Conservation (phyloP, 2,113 vertebrate species). For the Acanthisitta chloris region DNA sequence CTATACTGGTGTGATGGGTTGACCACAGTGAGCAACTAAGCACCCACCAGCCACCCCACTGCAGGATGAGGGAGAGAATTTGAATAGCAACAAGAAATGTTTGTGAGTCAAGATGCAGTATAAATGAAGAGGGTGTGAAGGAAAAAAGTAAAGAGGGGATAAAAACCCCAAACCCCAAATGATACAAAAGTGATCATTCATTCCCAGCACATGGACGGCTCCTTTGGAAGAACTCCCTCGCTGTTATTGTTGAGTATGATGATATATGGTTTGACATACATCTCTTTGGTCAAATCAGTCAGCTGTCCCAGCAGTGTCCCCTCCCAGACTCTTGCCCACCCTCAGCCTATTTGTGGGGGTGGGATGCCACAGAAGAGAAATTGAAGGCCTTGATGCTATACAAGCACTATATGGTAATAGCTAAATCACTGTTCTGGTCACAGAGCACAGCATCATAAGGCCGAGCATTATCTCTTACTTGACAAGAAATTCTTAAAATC, state of each 20-base stretch:
- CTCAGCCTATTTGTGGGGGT: background rate
- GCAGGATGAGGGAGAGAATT: background rate
- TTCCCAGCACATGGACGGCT: background rate
- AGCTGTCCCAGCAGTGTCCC: background rate
- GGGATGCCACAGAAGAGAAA: background rate
- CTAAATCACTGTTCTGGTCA: background rate
- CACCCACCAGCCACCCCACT: background rate
- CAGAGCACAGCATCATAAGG: fast-evolving
- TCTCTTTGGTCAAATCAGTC: background rate
- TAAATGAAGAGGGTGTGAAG: fast-evolving
- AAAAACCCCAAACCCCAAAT: background rate
- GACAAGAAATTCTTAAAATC: background rate
- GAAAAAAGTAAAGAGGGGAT: fast-evolving
- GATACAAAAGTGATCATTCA: background rate
- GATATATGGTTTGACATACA: background rate
- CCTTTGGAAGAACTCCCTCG: background rate
- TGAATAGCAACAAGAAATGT: background rate
- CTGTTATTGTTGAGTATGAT: fast-evolving
- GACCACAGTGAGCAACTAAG: background rate
- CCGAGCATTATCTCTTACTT: background rate
- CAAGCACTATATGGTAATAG: background rate
- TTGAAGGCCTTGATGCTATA: background rate
- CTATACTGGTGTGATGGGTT: background rate
- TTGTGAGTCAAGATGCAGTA: background rate
- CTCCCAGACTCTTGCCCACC: background rate